phyloP scores from a whole-genome alignment of 2,888 invertebrate genomes.

The Brachypalpus laphriformis region DNA sequence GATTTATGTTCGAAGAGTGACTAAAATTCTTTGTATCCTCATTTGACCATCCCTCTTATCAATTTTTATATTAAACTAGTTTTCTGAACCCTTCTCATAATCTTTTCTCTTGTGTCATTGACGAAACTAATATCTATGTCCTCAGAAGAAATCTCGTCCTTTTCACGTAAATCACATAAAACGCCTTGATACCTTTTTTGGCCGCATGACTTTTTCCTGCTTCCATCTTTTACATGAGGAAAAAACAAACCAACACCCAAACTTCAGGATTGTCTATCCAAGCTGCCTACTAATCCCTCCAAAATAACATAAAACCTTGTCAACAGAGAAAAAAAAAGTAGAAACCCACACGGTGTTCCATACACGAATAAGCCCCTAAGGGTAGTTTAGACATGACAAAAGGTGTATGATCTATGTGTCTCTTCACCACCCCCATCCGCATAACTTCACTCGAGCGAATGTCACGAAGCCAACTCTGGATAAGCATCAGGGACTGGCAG shows the following conservation, averaged over 20 bases:
- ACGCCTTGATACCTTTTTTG: conserved; percentile 27
- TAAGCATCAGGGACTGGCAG: conserved; percentile 19
- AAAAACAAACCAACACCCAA: not conserved
- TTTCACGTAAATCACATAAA: conserved; percentile 58
- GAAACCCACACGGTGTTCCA: not conserved
- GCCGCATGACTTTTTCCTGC: conserved; percentile 24
- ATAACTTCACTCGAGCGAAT: conserved; percentile 10
- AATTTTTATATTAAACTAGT: not conserved
- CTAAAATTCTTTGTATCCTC: not conserved
- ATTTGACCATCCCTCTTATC: not conserved
- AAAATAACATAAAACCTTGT: conserved; percentile 32
- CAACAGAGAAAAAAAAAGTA: not conserved
- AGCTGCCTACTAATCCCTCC: conserved; percentile 12
- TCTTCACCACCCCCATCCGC: not conserved
- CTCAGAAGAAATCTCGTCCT: conserved; percentile 5
- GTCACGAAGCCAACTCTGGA: conserved; percentile 26
- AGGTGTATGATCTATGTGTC: conserved; percentile 44
- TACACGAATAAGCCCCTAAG: conserved; percentile 7
- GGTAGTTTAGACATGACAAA: conserved; percentile 32
- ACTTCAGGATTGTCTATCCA: not conserved
- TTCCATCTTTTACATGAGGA: conserved; percentile 14
- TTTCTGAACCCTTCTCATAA: not conserved
- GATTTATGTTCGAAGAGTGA: conserved; percentile 19
- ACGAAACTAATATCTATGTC: conserved; percentile 30
- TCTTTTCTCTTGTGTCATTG: not conserved